Conservation (phyloP, 2,888 invertebrate genomes). For the Epiperipatus broadwayi region DNA sequence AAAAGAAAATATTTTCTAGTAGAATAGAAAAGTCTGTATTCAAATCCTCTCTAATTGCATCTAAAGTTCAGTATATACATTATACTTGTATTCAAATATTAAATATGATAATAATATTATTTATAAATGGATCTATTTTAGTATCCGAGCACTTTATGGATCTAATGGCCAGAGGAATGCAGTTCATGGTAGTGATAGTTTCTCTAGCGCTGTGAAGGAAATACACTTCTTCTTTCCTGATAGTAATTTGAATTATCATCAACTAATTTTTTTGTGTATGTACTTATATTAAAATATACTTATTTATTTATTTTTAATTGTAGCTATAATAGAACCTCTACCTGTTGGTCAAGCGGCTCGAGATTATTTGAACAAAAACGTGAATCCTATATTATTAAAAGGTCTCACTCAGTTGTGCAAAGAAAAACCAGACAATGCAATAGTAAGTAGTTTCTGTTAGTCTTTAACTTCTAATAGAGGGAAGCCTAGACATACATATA, state of each 20-base stretch:
- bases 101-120: no score
- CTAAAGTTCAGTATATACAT: no score
- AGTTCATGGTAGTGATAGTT: constrained; percentile 54
- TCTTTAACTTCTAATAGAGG: no score
- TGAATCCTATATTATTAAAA: constrained; percentile 42
- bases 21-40: no score
- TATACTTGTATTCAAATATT: no score
- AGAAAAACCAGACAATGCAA: constrained; percentile 51
- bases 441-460: no score
- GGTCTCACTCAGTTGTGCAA: constrained; percentile 42
- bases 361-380: constrained; percentile 46
- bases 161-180: constrained; percentile 48
- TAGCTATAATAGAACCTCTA: constrained; percentile 57
- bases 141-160: constrained; percentile 51
- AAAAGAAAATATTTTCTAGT: no score
- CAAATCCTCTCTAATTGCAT: no score
- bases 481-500: no score
- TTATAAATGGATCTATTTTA: constrained; percentile 20
- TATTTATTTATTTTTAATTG: constrained; percentile 17
- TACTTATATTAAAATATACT: no score
- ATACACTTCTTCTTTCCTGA: constrained; percentile 72
- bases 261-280: no score
- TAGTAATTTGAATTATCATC: no score
- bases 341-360: constrained; percentile 40
- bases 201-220: constrained; percentile 47